phyloP scores from a whole-genome alignment of 92 coral and sea anemone genomes.

The Epizoanthus rinbou region DNA sequence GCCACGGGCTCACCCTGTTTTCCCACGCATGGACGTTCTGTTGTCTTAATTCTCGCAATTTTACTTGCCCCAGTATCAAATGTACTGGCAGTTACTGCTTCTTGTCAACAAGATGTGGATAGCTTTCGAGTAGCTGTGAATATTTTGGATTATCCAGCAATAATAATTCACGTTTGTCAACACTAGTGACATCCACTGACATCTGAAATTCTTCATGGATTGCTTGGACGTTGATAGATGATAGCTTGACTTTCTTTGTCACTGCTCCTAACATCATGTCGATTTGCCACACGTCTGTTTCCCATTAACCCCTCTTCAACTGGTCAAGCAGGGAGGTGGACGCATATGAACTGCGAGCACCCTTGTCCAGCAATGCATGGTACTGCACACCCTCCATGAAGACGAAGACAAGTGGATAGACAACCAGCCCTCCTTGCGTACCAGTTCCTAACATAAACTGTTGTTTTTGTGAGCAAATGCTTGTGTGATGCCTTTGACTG shows the following conservation, averaged over 20 bases:
- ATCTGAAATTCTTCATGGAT: constrained; percentile 25
- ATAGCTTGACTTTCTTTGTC: constrained; percentile 35
- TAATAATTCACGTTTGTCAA: constrained; percentile 8
- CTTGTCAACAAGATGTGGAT: constrained; percentile 16
- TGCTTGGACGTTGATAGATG: constrained; percentile 1
- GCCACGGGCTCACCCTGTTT: constrained; percentile 46
- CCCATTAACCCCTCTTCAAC: constrained; percentile 5
- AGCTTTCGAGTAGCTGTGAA: constrained; percentile 8
- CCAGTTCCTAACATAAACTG: background rate
- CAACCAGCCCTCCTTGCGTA: background rate
- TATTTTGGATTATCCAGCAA: constrained; percentile 41
- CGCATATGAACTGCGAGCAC: constrained; percentile 25
- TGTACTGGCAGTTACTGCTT: constrained; percentile 35
- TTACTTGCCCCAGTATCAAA: constrained; percentile 37
- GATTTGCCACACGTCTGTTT: constrained; percentile 11
- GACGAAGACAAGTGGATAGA: constrained; percentile 22
- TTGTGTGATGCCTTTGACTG: background rate
- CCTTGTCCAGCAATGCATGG: constrained; percentile 15
- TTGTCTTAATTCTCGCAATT: constrained; percentile 41
- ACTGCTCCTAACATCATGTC: constrained; percentile 44
- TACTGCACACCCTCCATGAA: constrained; percentile 9
- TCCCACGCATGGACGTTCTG: constrained; percentile 26
- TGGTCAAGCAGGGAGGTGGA: background rate
- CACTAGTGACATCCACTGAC: constrained; percentile 27
- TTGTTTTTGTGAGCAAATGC: background rate